These are phyloP conservation scores for Saccostrea cuccullata DNA, from an alignment of 1,140 invertebrate genomes.

Conservation along the genomic window DNA sequence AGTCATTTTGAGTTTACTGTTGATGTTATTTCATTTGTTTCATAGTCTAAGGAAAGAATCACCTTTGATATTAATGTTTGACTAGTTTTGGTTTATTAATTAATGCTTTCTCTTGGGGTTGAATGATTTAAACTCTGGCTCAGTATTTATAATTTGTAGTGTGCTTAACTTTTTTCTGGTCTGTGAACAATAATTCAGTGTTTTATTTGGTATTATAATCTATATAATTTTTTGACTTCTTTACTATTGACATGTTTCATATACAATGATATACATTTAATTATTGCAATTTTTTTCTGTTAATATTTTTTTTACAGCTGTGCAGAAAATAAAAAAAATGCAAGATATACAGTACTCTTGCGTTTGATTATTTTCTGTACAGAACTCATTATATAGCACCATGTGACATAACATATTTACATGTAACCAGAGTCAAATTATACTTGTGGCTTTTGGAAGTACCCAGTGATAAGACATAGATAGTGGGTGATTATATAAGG, in stretches of 20 bases:
- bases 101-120: neutral
- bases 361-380: neutral
- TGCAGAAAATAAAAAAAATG: neutral
- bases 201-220: slow-evolving; percentile 38
- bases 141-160: slow-evolving; percentile 36
- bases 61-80: slow-evolving; percentile 28
- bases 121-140: slow-evolving; percentile 28
- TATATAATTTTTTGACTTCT: slow-evolving; percentile 37
- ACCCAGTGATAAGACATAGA: neutral
- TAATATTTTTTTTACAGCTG: slow-evolving; percentile 21
- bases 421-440: slow-evolving; percentile 27
- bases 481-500: neutral
- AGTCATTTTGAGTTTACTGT: slow-evolving; percentile 35
- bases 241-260: slow-evolving; percentile 28
- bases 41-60: slow-evolving; percentile 9
- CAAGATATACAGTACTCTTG: neutral
- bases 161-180: slow-evolving; percentile 21
- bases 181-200: slow-evolving; percentile 35
- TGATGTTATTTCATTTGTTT: slow-evolving; percentile 18
- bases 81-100: neutral
- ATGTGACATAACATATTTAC: slow-evolving; percentile 31
- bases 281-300: slow-evolving; percentile 34
- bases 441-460: neutral
- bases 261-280: slow-evolving; percentile 36
- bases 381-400: neutral